Evolutionary conservation across 2,797 vertebrate genomes (phyloP).

Genomic region (Sphaeramia orbicularis): DNA sequence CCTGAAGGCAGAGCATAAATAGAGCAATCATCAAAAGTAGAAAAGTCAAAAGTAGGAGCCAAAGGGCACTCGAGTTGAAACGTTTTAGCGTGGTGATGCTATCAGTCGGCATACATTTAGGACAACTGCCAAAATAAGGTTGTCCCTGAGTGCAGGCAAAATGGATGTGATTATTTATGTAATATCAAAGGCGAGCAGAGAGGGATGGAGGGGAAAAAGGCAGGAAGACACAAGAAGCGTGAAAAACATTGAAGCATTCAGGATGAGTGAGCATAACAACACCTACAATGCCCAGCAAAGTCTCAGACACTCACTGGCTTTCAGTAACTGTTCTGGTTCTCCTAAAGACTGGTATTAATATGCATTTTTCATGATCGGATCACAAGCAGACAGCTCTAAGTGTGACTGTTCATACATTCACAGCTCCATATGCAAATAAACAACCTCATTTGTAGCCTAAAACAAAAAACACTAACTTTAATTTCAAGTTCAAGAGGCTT

Average conservation of each 20-base stretch:
- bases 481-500: too few relatives aligned
- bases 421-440: too few relatives aligned
- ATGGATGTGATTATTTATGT: conserved; percentile 29
- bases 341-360: too few relatives aligned
- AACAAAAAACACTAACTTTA: too few relatives aligned
- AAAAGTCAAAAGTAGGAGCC: conserved; percentile 32
- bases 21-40: conserved; percentile 30
- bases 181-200: conserved; percentile 22
- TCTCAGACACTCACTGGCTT: too few relatives aligned
- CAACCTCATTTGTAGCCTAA: too few relatives aligned
- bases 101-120: conserved; percentile 14
- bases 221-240: background rate
- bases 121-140: conserved; percentile 25
- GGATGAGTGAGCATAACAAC: too few relatives aligned
- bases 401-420: too few relatives aligned
- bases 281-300: too few relatives aligned
- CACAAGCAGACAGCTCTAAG: too few relatives aligned
- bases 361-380: too few relatives aligned
- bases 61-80: conserved; percentile 40
- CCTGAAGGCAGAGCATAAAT: conserved; percentile 45
- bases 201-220: background rate
- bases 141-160: conserved; percentile 12
- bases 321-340: too few relatives aligned
- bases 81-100: conserved; percentile 26
- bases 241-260: background rate